A percentile compares a stretch with the other conserved stretches of the same genome.
Conservation (phyloP, 2,888 invertebrate genomes). For the Drosophila gaucha region DNA sequence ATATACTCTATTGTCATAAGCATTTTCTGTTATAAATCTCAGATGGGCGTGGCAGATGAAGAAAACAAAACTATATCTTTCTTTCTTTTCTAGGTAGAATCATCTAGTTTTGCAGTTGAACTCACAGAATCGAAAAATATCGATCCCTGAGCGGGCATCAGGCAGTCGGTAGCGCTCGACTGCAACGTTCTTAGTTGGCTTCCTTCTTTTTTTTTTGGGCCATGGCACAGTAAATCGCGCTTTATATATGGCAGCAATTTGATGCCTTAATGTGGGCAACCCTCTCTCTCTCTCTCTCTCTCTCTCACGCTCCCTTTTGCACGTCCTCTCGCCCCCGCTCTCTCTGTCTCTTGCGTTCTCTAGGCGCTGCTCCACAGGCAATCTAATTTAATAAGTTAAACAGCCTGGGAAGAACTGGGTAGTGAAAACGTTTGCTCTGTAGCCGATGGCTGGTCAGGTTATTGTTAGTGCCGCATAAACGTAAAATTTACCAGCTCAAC, state of each 20-base stretch:
- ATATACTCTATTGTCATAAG: too few species aligned
- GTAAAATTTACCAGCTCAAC: constrained; percentile 45
- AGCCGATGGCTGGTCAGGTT: constrained; percentile 48
- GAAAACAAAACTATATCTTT: too few species aligned
- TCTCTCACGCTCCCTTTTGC: too few species aligned
- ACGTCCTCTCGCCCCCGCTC: too few species aligned
- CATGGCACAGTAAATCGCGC: constrained; percentile 49
- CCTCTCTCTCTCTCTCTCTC: neutral
- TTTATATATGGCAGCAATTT: constrained; percentile 65
- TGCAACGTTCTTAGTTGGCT: neutral
- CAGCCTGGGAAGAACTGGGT: constrained; percentile 27
- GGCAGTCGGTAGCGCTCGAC: neutral
- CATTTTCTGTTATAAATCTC: too few species aligned
- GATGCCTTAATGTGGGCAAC: constrained; percentile 49
- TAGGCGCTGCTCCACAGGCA: constrained; percentile 42
- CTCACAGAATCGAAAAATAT: too few species aligned
- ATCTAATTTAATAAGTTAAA: constrained; percentile 64
- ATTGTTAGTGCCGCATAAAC: constrained; percentile 64
- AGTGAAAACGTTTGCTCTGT: constrained; percentile 9
- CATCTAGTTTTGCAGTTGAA: too few species aligned
- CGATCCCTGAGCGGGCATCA: neutral
- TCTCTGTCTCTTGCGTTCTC: neutral
- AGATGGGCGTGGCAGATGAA: neutral
- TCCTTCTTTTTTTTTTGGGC: constrained; percentile 7
- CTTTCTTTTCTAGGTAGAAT: too few species aligned